phyloP scores from a whole-genome alignment of 2,797 vertebrate genomes.

The Discoglossus pictus region DNA sequence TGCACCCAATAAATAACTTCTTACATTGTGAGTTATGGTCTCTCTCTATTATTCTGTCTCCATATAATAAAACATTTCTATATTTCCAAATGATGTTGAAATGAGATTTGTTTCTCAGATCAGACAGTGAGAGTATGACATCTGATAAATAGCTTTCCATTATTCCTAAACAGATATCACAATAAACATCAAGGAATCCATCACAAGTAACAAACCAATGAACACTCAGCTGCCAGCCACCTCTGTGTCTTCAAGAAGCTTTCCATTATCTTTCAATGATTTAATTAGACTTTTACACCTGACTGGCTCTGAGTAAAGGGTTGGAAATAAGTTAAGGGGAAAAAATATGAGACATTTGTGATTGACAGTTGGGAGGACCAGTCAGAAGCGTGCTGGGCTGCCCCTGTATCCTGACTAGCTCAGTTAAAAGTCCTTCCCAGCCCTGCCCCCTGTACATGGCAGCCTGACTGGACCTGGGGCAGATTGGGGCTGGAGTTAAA shows the following conservation, averaged over 20 bases:
- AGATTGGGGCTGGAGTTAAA: slow-evolving; percentile 50
- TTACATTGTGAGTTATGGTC: too few species aligned
- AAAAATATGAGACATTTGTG: slow-evolving; percentile 59
- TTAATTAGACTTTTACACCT: slow-evolving; percentile 59
- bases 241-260: slow-evolving; percentile 26
- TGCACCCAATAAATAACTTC: too few species aligned
- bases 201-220: background rate
- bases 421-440: slow-evolving; percentile 85
- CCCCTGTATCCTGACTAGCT: slow-evolving; percentile 68
- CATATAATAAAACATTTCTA: too few species aligned
- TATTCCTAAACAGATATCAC: slow-evolving; percentile 19
- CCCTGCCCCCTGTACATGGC: slow-evolving; percentile 77
- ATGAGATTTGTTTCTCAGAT: background rate
- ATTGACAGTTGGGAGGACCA: slow-evolving; percentile 80
- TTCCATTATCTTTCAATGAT: slow-evolving; percentile 50
- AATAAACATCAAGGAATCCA: slow-evolving; percentile 2
- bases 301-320: slow-evolving; percentile 57
- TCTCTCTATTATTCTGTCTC: too few species aligned
- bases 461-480: slow-evolving; percentile 65
- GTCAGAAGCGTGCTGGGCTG: slow-evolving; percentile 68
- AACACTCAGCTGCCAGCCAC: background rate
- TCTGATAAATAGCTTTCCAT: slow-evolving; percentile 7
- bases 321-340: slow-evolving; percentile 45
- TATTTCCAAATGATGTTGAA: background rate
- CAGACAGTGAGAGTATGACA: background rate